A percentile compares a stretch with the other conserved stretches of the same genome.
Conservation (phyloP, 2,797 vertebrate genomes). For the Syngnathus rostellatus region DNA sequence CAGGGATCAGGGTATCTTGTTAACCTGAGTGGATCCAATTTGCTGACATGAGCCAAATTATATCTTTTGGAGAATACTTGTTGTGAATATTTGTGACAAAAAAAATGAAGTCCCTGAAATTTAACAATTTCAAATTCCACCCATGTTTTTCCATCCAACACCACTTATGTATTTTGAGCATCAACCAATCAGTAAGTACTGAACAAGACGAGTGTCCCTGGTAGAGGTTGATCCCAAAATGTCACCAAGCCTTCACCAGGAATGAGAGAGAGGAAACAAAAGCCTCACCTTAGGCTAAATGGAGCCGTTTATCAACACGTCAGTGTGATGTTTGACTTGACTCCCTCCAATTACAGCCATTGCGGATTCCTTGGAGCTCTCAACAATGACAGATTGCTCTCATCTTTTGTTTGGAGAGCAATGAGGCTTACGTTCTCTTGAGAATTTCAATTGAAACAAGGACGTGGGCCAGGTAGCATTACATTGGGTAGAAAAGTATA, state of each 20-base stretch:
- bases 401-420: conserved; percentile 33
- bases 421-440: conserved; percentile 24
- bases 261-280: conserved; percentile 60
- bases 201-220: neutral
- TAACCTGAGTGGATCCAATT: neutral
- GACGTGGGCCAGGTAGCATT: neutral
- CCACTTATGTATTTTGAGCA: too few species aligned
- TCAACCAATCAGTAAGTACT: neutral
- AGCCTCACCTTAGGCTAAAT: conserved; percentile 41
- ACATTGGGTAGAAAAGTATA: conserved; percentile 15
- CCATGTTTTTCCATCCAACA: neutral
- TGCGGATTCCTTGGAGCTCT: conserved; percentile 38
- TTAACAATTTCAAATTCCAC: neutral
- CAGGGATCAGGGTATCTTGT: conserved; percentile 5
- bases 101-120: neutral
- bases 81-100: neutral
- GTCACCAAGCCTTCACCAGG: conserved; percentile 23
- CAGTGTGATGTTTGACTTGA: conserved; percentile 57
- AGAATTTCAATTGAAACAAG: conserved; percentile 16
- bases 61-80: neutral
- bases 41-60: conserved; percentile 1
- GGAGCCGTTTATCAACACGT: conserved; percentile 58
- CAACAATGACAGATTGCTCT: conserved; percentile 46
- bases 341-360: conserved; percentile 56
- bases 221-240: neutral